Evolutionary conservation across 2,888 invertebrate genomes (phyloP), one percentile per base, ranked within the genome.

Genomic region (Ochropleura leucogaster): DNA sequence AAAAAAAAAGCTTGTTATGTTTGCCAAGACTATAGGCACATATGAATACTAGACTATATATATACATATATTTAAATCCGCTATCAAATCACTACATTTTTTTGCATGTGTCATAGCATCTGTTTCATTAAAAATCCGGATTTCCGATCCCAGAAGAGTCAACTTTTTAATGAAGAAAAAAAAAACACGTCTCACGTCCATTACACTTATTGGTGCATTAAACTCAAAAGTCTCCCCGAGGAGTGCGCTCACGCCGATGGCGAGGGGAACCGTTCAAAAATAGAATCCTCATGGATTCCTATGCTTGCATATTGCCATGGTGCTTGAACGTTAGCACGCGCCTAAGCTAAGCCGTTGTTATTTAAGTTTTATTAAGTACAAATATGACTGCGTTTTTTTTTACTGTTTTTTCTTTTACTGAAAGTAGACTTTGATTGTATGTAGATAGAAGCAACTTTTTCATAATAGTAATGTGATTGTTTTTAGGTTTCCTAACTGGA

Each of bases 221-320:
- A 94, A 93, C 93, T 89, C 88, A 85, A 87, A 90, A 90, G 89
- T 88, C 88, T 90, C 91, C 88, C 86, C 73, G 84, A 85, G 87
- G 86, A 85, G 87, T 88, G 93, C 92, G 93, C 93, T 89, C 90
- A 92, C 93, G 92, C 92, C 86, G 83, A 79, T 87, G 85, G 71
- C 87, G 92, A 92, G 94, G 94, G 95, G 94, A 92, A 89, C 78
- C 62, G 91, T 90, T 89, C 94, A 88, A 89, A 95, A 95, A 95
- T 95, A 95, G 95, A 92, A 89, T 85, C 89, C 87, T 91, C 92
- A 89, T 90, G 91, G 93, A 94, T 93, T 93, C 92, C 90, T 90
- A 91, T 87, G 91, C 89, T 85, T 83, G 89, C 85, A 85, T 87
- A 87, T 83, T 85, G 84, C 87, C 84, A 87, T 86, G 87, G 84